Evolutionary conservation across 2,888 invertebrate genomes (phyloP), one percentile per base, ranked within the genome.

Genomic region (Drosophila nr. perissopoda): DNA sequence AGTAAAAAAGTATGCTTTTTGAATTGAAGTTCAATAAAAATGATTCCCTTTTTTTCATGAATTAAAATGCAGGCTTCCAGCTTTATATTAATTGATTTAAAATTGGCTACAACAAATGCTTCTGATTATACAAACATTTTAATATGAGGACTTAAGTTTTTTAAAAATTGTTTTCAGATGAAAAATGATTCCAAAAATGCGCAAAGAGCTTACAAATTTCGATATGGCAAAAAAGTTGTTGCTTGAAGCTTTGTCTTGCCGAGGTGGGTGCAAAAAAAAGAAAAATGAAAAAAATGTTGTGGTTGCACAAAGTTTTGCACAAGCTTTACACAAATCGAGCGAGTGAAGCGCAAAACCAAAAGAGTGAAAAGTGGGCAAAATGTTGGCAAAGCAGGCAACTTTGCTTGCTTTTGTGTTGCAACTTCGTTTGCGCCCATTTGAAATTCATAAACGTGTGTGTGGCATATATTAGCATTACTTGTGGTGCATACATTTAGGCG

Each of bases 361-460:
- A 61, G 34, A 57, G 48, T 40, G 57, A 59, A 73, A 71, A 71
- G 59, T 21, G 42, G 56, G 21, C 25, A 58, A 74, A 70, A 66
- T 59, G 64, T 27, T 54, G 63, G 68, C 56, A 73, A 70, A 65
- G 51, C 38, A 60, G 38, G 66, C 69, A 80, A 78, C 84, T 75
- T 75, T 71, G 77, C 82, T 78, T 71, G 84, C 82, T 70, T 84
- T 83, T 84, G 84, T 84, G 76, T 69, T 71, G 74, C 79, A 83
- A 82, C 81, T 86, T 88, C 78, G 87, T 88, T 86, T 86, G 81
- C 70, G 67, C 68, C 77, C 76, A 89, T 88, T 89, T 89, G 76
- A 87, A 88, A 89, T 84, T 89, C 87, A 84, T 74, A 83, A 88
- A 76, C 73, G 78, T 48, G 64, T 31, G 74, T 70, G 66, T 62